Base-by-base conservation (phyloP, 2,888 invertebrate genomes). In the Masnerella sp. region DNA sequence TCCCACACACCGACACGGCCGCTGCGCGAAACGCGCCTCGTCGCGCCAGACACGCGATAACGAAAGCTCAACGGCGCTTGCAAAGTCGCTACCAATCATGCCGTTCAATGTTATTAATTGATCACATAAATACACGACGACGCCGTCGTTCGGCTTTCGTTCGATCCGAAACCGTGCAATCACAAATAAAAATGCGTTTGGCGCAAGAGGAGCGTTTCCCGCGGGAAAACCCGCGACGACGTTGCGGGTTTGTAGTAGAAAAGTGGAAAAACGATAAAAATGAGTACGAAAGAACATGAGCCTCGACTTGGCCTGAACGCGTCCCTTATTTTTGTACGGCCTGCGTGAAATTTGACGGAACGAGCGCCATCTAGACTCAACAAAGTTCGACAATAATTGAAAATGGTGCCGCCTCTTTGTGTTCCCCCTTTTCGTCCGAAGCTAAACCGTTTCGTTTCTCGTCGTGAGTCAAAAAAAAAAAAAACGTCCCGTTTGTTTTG, bases 371-470 rank as follows among this genome's bases (percentile, higher is more conserved):
- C 12, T 12, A 30, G n/a, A 68, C 43, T 52, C 38, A 51, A 74
- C n/a, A 72, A 70, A 49, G 22, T 45, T 77, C 64, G 78, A 77
- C 76, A 77, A 79, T 77, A 77, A 79, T 59, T 43, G 32, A 25
- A 67, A 56, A 40, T 56, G 58, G 67, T 58, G 51, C 69, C 22
- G 42, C 56, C 40, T 38, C 14, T 15, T 61, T 72, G 43, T 28
- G 62, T 62, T 67, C 51, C 64, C 40, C 9, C 14, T 43, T 42
- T 56, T 30, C 20, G 32, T 18, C 32, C 30, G 11, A 9, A 1
- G 25, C 25, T 36, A 3, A 11, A 22, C 5, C 11, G 4, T 30
- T 56, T 61, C 28, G 45, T 51, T 61, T 59, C 7, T 8, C 22
- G 40, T 52, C 54, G 8, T 11, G 14, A 38, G 12, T 51, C 34